phyloP scores from a whole-genome alignment of 2,797 vertebrate genomes.

The Merluccius polli region DNA sequence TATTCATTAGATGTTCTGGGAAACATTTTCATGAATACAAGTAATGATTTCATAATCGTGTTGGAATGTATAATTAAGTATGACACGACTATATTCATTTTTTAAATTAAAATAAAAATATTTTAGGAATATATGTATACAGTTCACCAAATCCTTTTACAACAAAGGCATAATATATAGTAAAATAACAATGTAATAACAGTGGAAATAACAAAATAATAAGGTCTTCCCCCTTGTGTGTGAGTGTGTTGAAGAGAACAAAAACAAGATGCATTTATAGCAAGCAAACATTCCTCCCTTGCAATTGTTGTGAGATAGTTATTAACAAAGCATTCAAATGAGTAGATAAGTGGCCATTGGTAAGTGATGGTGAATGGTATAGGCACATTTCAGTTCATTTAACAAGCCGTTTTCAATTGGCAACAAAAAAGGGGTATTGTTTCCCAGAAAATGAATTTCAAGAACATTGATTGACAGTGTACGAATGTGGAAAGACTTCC shows the following conservation, averaged over 20 bases:
- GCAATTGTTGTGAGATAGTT: no score
- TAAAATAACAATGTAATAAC: not conserved
- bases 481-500: not conserved
- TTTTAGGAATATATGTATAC: conserved; percentile 15
- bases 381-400: not conserved
- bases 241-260: not conserved
- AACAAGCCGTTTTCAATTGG: conserved; percentile 2
- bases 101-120: conserved; percentile 35
- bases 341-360: not conserved
- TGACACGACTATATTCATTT: not conserved
- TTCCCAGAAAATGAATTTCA: not conserved
- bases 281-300: no score
- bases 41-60: not conserved
- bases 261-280: no score
- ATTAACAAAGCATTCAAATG: no score
- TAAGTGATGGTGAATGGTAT: not conserved
- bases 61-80: not conserved
- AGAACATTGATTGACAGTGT: not conserved
- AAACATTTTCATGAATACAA: not conserved
- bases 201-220: not conserved
- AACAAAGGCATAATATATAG: conserved; percentile 35
- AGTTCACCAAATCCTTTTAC: conserved; percentile 29
- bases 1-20: not conserved
- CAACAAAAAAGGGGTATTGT: not conserved
- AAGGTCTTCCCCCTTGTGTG: no score